Conservation (phyloP, 2,113 vertebrate genomes). For the Etia nguti region DNA sequence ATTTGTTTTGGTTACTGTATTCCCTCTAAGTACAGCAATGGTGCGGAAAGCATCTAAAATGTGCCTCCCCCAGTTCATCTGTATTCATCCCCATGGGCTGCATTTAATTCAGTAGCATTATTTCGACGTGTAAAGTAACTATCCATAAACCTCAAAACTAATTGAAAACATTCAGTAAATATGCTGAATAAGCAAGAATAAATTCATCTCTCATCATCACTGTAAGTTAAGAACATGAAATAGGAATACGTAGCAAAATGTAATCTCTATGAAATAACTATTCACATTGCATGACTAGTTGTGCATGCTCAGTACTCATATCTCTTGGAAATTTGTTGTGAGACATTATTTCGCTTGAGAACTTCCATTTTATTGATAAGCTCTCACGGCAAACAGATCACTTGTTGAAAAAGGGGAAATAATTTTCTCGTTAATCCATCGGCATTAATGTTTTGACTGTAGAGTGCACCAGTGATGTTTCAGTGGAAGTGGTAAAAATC, state of each 20-base stretch:
- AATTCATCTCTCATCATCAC: background rate
- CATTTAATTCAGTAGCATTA: conserved; percentile 47
- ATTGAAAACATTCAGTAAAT: background rate
- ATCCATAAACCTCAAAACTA: conserved; percentile 16
- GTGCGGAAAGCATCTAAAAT: conserved; percentile 25
- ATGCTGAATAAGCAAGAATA: conserved; percentile 14
- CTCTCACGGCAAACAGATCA: background rate
- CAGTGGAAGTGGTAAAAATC: background rate
- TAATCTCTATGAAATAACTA: background rate
- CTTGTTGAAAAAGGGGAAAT: background rate
- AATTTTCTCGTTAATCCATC: background rate
- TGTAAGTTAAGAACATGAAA: background rate
- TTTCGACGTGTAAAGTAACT: conserved; percentile 13
- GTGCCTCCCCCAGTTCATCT: conserved; percentile 30
- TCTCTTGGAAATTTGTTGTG: background rate
- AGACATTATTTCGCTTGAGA: background rate
- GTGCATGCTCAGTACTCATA: background rate
- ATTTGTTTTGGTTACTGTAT: conserved; percentile 56
- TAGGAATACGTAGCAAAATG: background rate
- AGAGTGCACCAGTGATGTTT: background rate
- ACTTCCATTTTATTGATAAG: background rate
- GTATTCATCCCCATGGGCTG: conserved; percentile 25
- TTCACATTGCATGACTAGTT: background rate
- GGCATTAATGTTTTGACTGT: background rate
- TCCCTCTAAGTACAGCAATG: conserved; percentile 30